Evolutionary conservation across 2,888 invertebrate genomes (phyloP), one percentile per base, ranked within the genome.

Genomic region (Junonia oenone): DNA sequence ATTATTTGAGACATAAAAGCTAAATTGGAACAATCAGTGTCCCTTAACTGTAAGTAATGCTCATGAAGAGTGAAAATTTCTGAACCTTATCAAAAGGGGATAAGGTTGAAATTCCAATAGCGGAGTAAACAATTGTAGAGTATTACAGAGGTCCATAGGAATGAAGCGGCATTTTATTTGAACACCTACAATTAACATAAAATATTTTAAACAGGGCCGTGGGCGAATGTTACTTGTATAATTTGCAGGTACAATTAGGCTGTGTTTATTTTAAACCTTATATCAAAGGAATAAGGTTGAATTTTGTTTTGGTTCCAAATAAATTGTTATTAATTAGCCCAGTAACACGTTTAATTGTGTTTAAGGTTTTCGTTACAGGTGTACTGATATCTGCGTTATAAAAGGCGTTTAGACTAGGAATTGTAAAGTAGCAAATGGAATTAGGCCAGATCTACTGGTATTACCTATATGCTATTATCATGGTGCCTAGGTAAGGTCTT

Each of bases 201-300:
- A 62, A 63, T 62, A 59, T 63, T 60, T 63, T 49, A 55, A 57
- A 60, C 52, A 49, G 59, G 47, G 45, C 51, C 56, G 58, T 56
- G 43, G 56, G 56, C 57, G 54, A 48, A 40, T 26, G 37, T 33
- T 46, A 49, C 37, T 52, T 37, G 46, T 49, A 45, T 56, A 51
- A 53, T 53, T 53, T 48, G 47, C 53, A 51, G 55, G 58, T 61
- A 57, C 40, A 52, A 48, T 47, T 13, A 9, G 22, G n/a, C 29
- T 13, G 2, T 40, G 8, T 13, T 35, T 6, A 38, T 46, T 33
- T 43, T 31, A 27, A 45, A 19, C 35, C 47, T 45, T 57, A 55
- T 35, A 0, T 0, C 4, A 38, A 6, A 17, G 22, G 0, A 1
- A 14, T 50, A 56, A 49, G 53, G 53, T 38, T 46, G 22, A 22